These are phyloP conservation scores for Xenus cinereus DNA, from an alignment of 2,113 vertebrate genomes.

Conservation along the genomic window DNA sequence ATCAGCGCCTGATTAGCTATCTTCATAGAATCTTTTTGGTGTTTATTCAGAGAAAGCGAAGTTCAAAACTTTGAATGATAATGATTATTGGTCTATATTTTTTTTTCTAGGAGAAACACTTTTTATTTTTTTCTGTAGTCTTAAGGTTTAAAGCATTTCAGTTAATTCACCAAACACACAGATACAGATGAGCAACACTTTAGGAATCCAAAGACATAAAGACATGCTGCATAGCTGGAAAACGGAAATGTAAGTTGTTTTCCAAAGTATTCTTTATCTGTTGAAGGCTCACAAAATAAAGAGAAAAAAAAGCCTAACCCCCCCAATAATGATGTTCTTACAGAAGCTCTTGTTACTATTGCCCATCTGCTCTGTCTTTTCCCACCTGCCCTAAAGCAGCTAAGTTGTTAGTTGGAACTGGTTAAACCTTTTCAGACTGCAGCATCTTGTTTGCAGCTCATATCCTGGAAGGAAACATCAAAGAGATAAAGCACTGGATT, in stretches of 20 bases:
- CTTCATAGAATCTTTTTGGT: not conserved
- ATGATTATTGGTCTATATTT: not conserved
- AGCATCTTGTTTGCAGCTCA: not conserved
- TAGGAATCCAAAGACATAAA: not conserved
- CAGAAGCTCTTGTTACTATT: not conserved
- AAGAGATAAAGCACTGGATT: not conserved
- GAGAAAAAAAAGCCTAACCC: not conserved
- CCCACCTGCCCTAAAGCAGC: not conserved
- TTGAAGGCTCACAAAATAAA: not conserved
- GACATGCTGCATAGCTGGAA: not conserved
- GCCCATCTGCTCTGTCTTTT: not conserved
- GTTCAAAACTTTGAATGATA: not conserved
- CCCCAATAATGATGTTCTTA: not conserved
- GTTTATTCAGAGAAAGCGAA: not conserved
- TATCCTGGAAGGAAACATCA: not conserved
- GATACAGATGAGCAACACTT: not conserved
- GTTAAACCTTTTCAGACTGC: not conserved
- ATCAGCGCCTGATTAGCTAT: not conserved
- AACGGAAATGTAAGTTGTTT: not conserved
- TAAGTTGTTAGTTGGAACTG: fast-evolving
- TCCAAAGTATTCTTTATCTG: not conserved
- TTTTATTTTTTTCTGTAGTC: not conserved
- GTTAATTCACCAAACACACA: not conserved
- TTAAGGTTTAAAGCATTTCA: not conserved
- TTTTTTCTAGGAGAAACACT: not conserved